Evolutionary conservation across 1,140 invertebrate species (phyloP).

Genomic region (Drosophila obscura): DNA sequence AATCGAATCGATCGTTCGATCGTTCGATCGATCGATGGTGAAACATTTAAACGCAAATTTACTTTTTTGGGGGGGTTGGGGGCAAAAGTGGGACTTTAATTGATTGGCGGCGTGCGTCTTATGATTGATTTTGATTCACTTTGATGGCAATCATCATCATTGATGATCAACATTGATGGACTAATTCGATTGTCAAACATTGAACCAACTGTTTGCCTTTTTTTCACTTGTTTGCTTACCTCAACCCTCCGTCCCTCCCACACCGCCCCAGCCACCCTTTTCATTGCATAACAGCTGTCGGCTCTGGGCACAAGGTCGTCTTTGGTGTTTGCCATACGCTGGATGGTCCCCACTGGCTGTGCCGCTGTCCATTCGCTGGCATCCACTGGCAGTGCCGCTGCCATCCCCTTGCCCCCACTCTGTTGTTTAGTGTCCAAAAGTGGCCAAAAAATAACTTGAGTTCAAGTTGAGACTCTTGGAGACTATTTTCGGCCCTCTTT

Average conservation of each 20-base stretch:
- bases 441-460: slow-evolving; percentile 59
- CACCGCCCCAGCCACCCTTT: not conserved
- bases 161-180: slow-evolving; percentile 41
- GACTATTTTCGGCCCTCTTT: slow-evolving; percentile 24
- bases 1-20: slow-evolving; percentile 42
- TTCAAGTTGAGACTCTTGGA: slow-evolving; percentile 61
- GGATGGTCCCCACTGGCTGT: no score
- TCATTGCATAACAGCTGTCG: slow-evolving; percentile 54
- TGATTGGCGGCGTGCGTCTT: slow-evolving; percentile 60
- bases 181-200: slow-evolving; percentile 78
- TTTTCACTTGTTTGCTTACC: slow-evolving; percentile 13
- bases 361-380: slow-evolving; percentile 15
- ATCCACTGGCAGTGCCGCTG: no score
- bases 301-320: slow-evolving; percentile 53
- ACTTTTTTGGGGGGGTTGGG: slow-evolving; percentile 52
- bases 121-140: slow-evolving; percentile 71
- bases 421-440: slow-evolving; percentile 56
- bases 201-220: slow-evolving; percentile 11
- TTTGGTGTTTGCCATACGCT: slow-evolving; percentile 18
- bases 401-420: no score
- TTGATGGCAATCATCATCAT: slow-evolving; percentile 58
- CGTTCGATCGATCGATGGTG: slow-evolving; percentile 40
- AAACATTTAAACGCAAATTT: slow-evolving; percentile 73
- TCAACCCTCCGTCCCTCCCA: slow-evolving; percentile 3
- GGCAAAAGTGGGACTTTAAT: slow-evolving; percentile 42